Conservation (phyloP, 1,140 invertebrate genomes). For the Drosophila tristis region DNA sequence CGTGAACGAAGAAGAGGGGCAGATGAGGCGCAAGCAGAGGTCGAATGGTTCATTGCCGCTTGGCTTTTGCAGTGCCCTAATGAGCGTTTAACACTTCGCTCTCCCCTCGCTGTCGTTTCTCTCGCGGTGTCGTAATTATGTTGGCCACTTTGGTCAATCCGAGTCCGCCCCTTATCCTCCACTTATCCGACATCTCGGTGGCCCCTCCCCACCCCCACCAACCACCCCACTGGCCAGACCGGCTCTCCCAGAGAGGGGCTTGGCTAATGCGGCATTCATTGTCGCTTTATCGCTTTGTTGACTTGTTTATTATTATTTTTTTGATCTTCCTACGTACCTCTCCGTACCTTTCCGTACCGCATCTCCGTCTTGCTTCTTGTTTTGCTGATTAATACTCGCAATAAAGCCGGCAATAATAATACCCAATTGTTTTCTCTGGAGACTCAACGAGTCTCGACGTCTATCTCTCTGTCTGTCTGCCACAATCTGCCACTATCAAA, state of each 20-base stretch:
- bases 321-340: conserved; percentile 9
- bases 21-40: too few relatives aligned
- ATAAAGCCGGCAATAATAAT: conserved; percentile 35
- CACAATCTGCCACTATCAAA: neutral
- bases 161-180: neutral
- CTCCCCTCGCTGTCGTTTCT: neutral
- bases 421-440: conserved; percentile 53
- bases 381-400: conserved; percentile 42
- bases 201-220: too few relatives aligned
- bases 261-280: conserved; percentile 68
- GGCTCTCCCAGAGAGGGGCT: neutral
- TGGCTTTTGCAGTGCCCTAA: conserved; percentile 9
- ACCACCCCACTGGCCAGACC: too few relatives aligned
- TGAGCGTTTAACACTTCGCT: conserved; percentile 19
- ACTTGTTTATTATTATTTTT: conserved; percentile 27
- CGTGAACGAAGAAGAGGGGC: too few relatives aligned
- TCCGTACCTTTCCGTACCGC: too few relatives aligned
- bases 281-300: conserved; percentile 40
- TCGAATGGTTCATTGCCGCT: too few relatives aligned
- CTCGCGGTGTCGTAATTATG: conserved; percentile 55
- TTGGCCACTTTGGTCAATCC: conserved; percentile 54
- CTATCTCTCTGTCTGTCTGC: neutral
- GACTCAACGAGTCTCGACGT: neutral
- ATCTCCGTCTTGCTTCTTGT: conserved; percentile 11
- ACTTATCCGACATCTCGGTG: neutral